Conservation (phyloP, 2,797 vertebrate genomes). For the Pempheris klunzingeri region DNA sequence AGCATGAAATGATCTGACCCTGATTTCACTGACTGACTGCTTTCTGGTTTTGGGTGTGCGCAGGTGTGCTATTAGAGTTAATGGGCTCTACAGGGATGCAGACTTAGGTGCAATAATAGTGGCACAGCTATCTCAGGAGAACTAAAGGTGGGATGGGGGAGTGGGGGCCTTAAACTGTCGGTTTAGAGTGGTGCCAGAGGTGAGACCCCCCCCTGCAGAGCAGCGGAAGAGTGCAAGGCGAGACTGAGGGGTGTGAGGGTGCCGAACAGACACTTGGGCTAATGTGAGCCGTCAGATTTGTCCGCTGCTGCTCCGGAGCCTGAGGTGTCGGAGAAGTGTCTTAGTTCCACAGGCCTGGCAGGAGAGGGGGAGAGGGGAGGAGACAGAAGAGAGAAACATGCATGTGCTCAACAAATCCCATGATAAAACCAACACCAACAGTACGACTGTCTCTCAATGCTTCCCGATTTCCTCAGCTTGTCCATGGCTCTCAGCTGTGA, state of each 20-base stretch:
- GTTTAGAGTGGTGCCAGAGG: conserved; percentile 55
- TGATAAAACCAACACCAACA: background rate
- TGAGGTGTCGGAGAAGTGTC: conserved; percentile 82
- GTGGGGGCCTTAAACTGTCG: conserved; percentile 37
- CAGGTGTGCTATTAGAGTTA: conserved; percentile 62
- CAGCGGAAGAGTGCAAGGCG: conserved; percentile 84
- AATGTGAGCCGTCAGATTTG: conserved; percentile 88
- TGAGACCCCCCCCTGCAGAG: conserved; percentile 67
- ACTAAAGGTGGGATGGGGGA: conserved; percentile 7
- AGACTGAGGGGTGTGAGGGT: conserved; percentile 83
- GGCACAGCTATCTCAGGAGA: conserved; percentile 55
- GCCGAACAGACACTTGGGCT: conserved; percentile 85
- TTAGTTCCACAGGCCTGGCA: conserved; percentile 63
- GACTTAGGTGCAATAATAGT: conserved; percentile 45
- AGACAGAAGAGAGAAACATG: background rate
- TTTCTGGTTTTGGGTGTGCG: conserved; percentile 28
- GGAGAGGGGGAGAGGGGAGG: conserved; percentile 2
- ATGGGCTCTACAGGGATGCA: conserved; percentile 60
- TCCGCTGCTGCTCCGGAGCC: conserved; percentile 75
- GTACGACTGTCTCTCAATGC: background rate
- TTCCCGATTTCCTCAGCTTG: background rate
- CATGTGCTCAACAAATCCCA: background rate
- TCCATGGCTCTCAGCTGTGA: background rate
- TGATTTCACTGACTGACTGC: conserved; percentile 31
- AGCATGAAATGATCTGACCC: conserved; percentile 3